Evolutionary conservation across 2,888 invertebrate species (phyloP), one percentile per base, ranked within the genome.

Genomic region (Xestia c-nigrum): DNA sequence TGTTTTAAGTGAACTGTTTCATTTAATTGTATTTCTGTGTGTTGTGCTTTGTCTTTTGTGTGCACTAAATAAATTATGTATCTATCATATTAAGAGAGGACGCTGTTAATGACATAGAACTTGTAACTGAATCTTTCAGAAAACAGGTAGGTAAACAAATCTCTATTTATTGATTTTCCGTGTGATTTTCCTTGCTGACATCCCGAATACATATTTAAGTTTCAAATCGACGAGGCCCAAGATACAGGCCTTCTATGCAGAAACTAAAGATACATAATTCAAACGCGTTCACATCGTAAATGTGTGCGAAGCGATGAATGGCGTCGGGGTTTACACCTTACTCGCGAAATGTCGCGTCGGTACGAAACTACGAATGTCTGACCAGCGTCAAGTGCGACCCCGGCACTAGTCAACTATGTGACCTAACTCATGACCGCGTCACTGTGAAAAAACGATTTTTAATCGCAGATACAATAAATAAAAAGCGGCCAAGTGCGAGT

Each of bases 241-340:
- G 16, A 59, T 6, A 14, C 3, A 63, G 61, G 21, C 21, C 24
- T 21, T 21, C 21, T 59, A 59, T 16, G 16, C 16, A 59, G 16
- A 40, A 38, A 40, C 5, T 63, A 21, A 40, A 63, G 63, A 63
- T 21, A 40, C 40, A 63, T n/a, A 43, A 43, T 64, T 40, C 38
- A 40, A 63, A 63, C 10, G 24, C 50, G 46, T 81, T 75, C 38
- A 19, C 59, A 75, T 59, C 38, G 24, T 74, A 57, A 78, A 50
- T 10, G 24, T 77, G 47, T n/a, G 47, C n/a, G 46, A 47, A 63
- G 64, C 47, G 63, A 43, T 73, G 43, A 64, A 57, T 47, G 31
- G 14, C 47, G n/a, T n/a, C 21, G 47, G 24, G 24, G 40, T 12
- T 50, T 63, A 46, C 16, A 24, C 31, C n/a, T 50, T 38, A 52